Base-by-base conservation (phyloP, 2,797 vertebrate species). In the Falco naumanni region DNA sequence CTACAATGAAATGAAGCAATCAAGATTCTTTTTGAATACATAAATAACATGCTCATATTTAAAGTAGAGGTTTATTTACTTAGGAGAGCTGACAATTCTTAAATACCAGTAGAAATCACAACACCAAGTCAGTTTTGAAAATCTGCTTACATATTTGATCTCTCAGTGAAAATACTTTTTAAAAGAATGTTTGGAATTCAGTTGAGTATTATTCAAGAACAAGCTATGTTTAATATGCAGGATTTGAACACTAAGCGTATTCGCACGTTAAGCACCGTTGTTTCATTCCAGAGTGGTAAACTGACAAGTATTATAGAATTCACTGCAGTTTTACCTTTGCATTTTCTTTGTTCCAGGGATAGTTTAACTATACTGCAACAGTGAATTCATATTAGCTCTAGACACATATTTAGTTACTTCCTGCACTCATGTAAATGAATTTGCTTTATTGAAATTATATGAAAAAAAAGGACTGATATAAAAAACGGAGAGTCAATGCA, bases 101-200 rank as follows among this genome's bases (percentile, higher is more conserved):
- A 77, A 92, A 84, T 24, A 84, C 43, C 78, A 53, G 80, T 88
- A 89, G 77, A 96, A 97, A 94, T 68, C 33, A 19, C 50, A 82
- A 24, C 43, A 77, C 11, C 39, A 83, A 93, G 86, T 92, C 92
- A 94, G 63, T 96, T 96, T 85, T 96, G 45, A 92, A 97, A 96
- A 94, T 93, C 37, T 87, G 28, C 70, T 94, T 96, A 91, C 56
- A 87, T 77, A 83, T 89, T 96, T 93, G 69, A 94, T 94, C 48
- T 93, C 76, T 66, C 33, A 85, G 72, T 83, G 59, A 95, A 96
- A 92, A 93, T 54, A 77, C 50, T 82, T 96, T 84, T 90, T 51
- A 48, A 91, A 97, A 95, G 89, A 96, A 95, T 93, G 91, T 79
- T 97, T 72, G 95, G 86, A 96, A 97, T 96, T 95, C 47, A 85